These are phyloP conservation scores for Autographa pulchrina DNA, from an alignment of 2,888 invertebrate species.

Conservation along the genomic window DNA sequence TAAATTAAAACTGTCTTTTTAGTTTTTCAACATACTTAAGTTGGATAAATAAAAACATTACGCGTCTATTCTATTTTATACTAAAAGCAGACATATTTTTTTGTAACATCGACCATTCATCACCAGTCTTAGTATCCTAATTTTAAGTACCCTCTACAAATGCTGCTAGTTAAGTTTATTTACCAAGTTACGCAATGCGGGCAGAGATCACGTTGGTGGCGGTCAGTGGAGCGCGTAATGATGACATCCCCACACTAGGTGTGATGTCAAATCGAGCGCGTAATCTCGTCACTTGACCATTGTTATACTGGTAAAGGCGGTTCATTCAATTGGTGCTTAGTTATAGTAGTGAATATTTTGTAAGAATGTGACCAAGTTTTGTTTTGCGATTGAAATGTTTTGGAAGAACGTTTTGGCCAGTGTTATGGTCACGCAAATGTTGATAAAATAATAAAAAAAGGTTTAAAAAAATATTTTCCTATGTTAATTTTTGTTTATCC, in stretches of 20 bases:
- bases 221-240: constrained; percentile 25
- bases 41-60: too few relatives aligned
- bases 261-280: constrained; percentile 59
- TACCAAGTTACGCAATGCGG: neutral
- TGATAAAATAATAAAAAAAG: too few relatives aligned
- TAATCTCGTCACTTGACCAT: constrained; percentile 51
- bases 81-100: too few relatives aligned
- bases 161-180: neutral
- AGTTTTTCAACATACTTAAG: too few relatives aligned
- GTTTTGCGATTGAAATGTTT: neutral
- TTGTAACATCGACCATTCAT: too few relatives aligned
- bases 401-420: too few relatives aligned
- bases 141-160: neutral
- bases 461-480: too few relatives aligned
- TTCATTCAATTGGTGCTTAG: neutral
- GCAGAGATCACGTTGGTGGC: constrained; percentile 27
- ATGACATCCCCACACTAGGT: constrained; percentile 50
- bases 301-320: neutral
- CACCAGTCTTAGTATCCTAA: too few relatives aligned
- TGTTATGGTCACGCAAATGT: too few relatives aligned
- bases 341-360: neutral
- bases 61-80: too few relatives aligned
- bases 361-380: neutral
- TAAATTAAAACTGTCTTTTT: too few relatives aligned
- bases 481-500: too few relatives aligned